Base-by-base conservation (phyloP, 2,888 invertebrate genomes). In the Epistrophe eligans region DNA sequence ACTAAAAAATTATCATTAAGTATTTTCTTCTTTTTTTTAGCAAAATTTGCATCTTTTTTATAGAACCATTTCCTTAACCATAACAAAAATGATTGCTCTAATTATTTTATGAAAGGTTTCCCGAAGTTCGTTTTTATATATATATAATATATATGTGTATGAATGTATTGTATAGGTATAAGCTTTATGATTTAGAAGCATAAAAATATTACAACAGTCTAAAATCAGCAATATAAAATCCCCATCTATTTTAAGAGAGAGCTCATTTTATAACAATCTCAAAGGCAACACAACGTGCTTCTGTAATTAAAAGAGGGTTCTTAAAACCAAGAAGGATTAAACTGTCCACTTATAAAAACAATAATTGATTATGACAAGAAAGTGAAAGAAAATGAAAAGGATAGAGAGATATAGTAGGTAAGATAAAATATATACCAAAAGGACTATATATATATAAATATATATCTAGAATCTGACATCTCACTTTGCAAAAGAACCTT, bases 361-460 rank as follows among this genome's bases (percentile, higher is more conserved):
- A 60, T 71, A 72, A 77, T 82, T 82, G 72, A 77, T 82, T 82
- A 77, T 77, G 66, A 58, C 74, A 71, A 64, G 48, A 58, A 45
- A 66, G 64, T 28, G 48, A 64, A 48, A 60, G 74, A 60, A 40
- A 66, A 66, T 45, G 66, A 66, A 66, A 66, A 66, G 48, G 64
- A 48, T 48, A 55, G 28, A 55, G 35, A 48, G 48, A 48, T 58
- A 64, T 48, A 72, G 28, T 70, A 70, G 67, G 67, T 52, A 43
- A 64, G 64, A 64, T 64, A 64, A 45, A n/a, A 45, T 45, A 24
- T 24, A 24, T 24, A 55, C 32, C 15, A 15, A 58, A 77, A 50
- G 50, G 15, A 52, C 67, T 66, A 52, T 19, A 24, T 1, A 24
- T 24, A 2, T 24, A 2, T 24, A 2, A 2, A 24, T 24, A 24